Percentiles rank a stretch among this genome's conserved stretches.
phyloP scores from a whole-genome alignment of 2,113 vertebrate species.

The Zapornia atra region DNA sequence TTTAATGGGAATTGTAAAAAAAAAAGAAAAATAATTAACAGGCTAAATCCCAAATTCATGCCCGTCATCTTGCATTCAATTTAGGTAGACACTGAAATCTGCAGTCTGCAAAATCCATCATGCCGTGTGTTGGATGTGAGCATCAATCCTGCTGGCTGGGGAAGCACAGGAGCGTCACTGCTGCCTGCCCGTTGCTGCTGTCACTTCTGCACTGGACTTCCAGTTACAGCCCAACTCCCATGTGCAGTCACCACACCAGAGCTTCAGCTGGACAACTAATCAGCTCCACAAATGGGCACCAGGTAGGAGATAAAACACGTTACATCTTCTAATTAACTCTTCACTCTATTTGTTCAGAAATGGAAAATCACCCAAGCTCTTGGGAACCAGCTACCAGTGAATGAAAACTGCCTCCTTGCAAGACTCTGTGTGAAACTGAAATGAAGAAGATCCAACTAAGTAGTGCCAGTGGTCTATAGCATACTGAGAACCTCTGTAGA shows the following conservation, averaged over 20 bases:
- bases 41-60: background rate
- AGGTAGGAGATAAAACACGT: background rate
- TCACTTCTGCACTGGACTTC: background rate
- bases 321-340: background rate
- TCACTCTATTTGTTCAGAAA: background rate
- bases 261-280: background rate
- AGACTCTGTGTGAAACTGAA: background rate
- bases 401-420: background rate
- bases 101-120: background rate
- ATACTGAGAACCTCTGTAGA: background rate
- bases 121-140: background rate
- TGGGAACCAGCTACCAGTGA: background rate
- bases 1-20: background rate
- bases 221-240: background rate
- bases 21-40: background rate
- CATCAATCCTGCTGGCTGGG: background rate
- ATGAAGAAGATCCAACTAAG: background rate
- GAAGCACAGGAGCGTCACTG: background rate
- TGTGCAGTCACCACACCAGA: background rate
- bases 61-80: background rate
- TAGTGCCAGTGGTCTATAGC: background rate
- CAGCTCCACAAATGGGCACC: background rate
- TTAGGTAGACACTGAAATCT: background rate
- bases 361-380: background rate
- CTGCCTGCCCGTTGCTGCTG: background rate